A percentile compares a stretch with the other conserved stretches of the same genome.
phyloP scores from a whole-genome alignment of 1,140 invertebrate species.

The Harlomillsia oculata region DNA sequence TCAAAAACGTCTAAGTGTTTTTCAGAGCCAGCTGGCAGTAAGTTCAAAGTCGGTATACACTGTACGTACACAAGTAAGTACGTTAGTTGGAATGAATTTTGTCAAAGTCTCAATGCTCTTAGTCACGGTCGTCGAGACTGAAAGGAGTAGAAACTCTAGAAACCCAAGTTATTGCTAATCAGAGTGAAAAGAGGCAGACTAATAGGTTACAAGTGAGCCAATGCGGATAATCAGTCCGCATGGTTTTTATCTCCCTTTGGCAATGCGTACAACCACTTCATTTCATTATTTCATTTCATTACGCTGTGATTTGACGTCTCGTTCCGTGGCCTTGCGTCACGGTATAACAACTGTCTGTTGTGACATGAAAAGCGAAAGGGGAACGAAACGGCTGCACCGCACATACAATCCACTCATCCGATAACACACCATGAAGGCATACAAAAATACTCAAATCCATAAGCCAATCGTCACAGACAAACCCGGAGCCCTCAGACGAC shows the following conservation, averaged over 20 bases:
- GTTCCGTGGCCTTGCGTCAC: neutral
- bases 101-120: neutral
- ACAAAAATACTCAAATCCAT: no score
- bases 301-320: constrained; percentile 9
- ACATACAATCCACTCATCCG: neutral
- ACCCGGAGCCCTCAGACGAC: no score
- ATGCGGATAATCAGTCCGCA: no score
- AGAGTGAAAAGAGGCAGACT: no score
- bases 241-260: neutral
- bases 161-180: no score
- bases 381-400: neutral
- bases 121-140: neutral
- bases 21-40: no score
- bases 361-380: constrained; percentile 13
- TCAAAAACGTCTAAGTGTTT: no score
- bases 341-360: constrained; percentile 12
- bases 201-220: no score
- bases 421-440: neutral
- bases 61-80: no score
- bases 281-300: constrained; percentile 15
- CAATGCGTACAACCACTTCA: constrained; percentile 4
- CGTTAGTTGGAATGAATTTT: neutral
- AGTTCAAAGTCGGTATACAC: no score
- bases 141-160: no score
- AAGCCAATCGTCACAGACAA: no score